phyloP scores from a whole-genome alignment of 2,113 vertebrate genomes.

The Agapornis roseicollis region DNA sequence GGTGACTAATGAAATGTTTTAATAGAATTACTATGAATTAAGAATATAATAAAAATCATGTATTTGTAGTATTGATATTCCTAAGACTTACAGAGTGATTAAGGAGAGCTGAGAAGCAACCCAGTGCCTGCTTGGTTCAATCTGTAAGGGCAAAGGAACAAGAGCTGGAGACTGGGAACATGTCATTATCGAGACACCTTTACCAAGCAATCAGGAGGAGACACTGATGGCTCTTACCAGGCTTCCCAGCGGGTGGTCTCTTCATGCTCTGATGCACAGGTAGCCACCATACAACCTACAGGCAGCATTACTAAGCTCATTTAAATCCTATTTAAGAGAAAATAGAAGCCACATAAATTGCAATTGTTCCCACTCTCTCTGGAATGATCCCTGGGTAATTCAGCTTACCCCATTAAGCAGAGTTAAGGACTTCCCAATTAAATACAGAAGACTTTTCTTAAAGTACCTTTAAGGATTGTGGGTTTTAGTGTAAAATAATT shows the following conservation, averaged over 20 bases:
- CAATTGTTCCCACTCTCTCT: background rate
- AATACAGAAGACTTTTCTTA: background rate
- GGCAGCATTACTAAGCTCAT: background rate
- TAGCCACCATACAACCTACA: accelerated
- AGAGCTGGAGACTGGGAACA: background rate
- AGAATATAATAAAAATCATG: accelerated
- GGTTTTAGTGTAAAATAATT: background rate
- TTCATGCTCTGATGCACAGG: background rate
- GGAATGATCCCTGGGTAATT: background rate
- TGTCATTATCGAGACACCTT: accelerated
- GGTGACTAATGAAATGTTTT: background rate
- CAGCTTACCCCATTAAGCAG: background rate
- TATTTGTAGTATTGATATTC: background rate
- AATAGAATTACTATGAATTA: background rate
- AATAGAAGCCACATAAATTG: background rate
- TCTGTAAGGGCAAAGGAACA: background rate
- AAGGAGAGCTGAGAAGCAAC: background rate
- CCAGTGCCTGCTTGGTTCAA: accelerated
- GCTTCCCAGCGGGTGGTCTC: accelerated
- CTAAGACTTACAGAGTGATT: background rate
- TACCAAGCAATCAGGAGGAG: accelerated
- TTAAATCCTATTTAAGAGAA: background rate
- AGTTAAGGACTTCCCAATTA: constrained; percentile 17
- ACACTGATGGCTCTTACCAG: accelerated
- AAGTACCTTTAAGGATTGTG: background rate